These are phyloP conservation scores for Odocoileus hemionus DNA, from an alignment of 2,113 vertebrate species.

Conservation along the genomic window DNA sequence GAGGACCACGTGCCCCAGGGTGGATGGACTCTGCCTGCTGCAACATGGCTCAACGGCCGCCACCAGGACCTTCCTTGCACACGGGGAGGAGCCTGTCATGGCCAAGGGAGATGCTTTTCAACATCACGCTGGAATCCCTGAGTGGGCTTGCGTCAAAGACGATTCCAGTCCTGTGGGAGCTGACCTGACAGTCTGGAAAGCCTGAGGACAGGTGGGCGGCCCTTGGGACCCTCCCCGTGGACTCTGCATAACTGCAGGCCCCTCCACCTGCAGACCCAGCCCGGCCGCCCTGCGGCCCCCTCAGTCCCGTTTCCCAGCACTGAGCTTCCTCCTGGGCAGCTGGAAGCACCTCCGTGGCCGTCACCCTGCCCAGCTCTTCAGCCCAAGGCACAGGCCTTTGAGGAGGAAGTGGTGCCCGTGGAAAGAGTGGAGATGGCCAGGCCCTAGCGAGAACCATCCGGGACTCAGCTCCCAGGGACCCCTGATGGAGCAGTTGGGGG, in stretches of 20 bases:
- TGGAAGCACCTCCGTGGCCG: fast-evolving
- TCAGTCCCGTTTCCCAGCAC: not conserved
- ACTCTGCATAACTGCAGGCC: not conserved
- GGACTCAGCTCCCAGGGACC: fast-evolving
- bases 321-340: not conserved
- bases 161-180: not conserved
- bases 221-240: fast-evolving
- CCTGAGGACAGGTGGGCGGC: not conserved
- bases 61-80: not conserved
- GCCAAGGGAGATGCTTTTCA: not conserved
- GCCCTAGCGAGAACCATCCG: fast-evolving
- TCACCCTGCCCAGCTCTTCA: not conserved
- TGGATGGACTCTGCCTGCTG: too few species aligned
- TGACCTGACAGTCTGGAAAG: not conserved
- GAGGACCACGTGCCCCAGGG: not conserved
- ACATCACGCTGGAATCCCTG: not conserved
- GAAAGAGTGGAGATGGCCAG: fast-evolving
- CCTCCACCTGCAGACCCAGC: not conserved
- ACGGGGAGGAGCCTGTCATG: fast-evolving
- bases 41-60: fast-evolving
- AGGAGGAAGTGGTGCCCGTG: not conserved
- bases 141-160: not conserved
- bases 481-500: fast-evolving
- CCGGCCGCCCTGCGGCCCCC: fast-evolving
- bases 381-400: fast-evolving